Evolutionary conservation across 1,140 invertebrate genomes (phyloP), one percentile per base, ranked within the genome.

Genomic region (Holcopasites calliopsidis): DNA sequence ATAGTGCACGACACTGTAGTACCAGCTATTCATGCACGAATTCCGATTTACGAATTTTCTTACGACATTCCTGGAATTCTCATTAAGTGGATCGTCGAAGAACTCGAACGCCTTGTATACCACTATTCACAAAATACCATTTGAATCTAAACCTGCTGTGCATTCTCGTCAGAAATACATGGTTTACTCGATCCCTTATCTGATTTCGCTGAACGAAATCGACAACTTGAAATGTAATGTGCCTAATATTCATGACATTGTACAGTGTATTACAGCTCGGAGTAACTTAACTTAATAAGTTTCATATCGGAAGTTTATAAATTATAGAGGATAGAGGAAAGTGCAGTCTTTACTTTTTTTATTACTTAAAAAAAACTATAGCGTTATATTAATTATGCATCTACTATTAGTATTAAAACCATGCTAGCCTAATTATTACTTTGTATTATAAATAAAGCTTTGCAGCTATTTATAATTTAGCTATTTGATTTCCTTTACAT

Each of bases 41-140:
- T 54, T 64, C 49, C 60, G 60, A 73, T 54, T 73, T 42, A 64
- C 70, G 49, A 64, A 73, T 73, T 73, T 54, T 60, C 49, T 50
- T 72, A 40, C 55, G 35, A 72, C 47, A 58, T 72, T 72, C 58
- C n/a, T 31, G 70, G 70, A 72, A 72, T 72, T 72, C 33, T 47
- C 47, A 72, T 72, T 72, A 64, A 33, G 35, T 31, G 21, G 23
- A 52, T 38, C 26, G 23, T 42, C 58, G 26, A 11, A 8, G 16
- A 18, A 49, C 11, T 49, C 26, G 35, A 49, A 64, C 60, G 16
- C 28, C 60, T 52, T 54, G 60, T 54, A 26, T 73, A 40, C 49
- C 58, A 73, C 52, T 73, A 73, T 54, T 26, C 40, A 6, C 8
- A n/a, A 65, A 50, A 64, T 57, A 60, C 31, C 38, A 23, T 10